Evolutionary conservation across 2,888 invertebrate genomes (phyloP), one percentile per base, ranked within the genome.

Genomic region (Polydrusus pterygomalis): DNA sequence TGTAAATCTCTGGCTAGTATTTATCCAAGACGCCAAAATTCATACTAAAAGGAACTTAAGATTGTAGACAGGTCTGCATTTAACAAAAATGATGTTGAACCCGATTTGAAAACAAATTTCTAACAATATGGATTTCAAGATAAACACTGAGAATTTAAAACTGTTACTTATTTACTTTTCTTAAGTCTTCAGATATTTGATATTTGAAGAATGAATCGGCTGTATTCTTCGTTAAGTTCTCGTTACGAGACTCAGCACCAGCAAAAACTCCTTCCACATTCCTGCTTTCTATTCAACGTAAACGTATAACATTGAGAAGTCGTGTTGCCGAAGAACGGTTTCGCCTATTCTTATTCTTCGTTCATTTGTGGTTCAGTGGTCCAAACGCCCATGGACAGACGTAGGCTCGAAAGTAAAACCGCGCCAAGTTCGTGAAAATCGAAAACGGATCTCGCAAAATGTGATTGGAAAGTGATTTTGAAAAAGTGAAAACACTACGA

Each of bases 391-490:
- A 40, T 30, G 18, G 49, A 49, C 65, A 49, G 43, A 15, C 13
- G 18, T 49, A 49, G 62, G 71, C 34, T 2, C 34, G 75, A 75
- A 75, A 75, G 75, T 68, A 68, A 71, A 67, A 75, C 10, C 68
- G 51, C 49, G 64, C 38, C 11, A 9, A 45, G 75, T 67, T 67
- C 58, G 62, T 63, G 25, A 15, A 9, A 62, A 67, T 34, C 70
- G 64, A 64, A 69, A 63, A 64, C 64, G 43, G 70, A 70, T 70
- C 64, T 64, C 69, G 63, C 75, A 68, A 75, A 62, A 75, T 75
- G 75, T 67, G 62, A 70, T 75, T 74, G 49, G 64, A 65, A 65
- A 65, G 58, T 63, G 51, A 60, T n/a, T n/a, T n/a, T n/a, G n/a
- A 67, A 65, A 54, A 45, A 58, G 56, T 58, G 40, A 17, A 30